These are phyloP conservation scores for Leptopilina clavipes DNA, from an alignment of 1,140 invertebrate genomes.

Conservation along the genomic window DNA sequence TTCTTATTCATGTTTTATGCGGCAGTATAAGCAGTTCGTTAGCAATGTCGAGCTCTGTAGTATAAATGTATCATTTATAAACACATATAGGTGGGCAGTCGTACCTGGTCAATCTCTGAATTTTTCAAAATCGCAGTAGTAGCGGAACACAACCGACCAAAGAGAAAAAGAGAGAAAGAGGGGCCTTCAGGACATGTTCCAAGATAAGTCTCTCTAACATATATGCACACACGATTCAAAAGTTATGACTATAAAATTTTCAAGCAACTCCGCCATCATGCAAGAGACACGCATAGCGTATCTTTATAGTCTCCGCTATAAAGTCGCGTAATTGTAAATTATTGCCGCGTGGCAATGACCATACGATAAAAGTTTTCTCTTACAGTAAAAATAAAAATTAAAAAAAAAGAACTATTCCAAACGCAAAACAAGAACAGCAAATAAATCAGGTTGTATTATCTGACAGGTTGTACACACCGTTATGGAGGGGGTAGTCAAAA, in stretches of 20 bases:
- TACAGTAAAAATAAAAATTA: constrained; percentile 48
- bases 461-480: constrained; percentile 43
- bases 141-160: constrained; percentile 37
- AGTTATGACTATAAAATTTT: constrained; percentile 64
- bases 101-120: constrained; percentile 57
- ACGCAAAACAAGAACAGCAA: constrained; percentile 53
- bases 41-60: neutral
- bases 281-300: constrained; percentile 66
- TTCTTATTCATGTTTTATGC: constrained; percentile 1
- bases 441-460: constrained; percentile 66
- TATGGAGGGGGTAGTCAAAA: constrained; percentile 4
- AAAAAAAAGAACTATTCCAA: constrained; percentile 52
- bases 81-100: constrained; percentile 36
- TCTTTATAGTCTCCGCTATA: constrained; percentile 67
- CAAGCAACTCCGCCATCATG: constrained; percentile 61
- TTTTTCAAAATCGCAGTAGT: constrained; percentile 55
- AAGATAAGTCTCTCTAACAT: constrained; percentile 48
- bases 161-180: neutral
- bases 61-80: constrained; percentile 19
- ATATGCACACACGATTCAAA: constrained; percentile 35
- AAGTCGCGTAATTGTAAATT: constrained; percentile 71
- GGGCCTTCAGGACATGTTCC: constrained; percentile 34
- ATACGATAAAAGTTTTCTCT: constrained; percentile 55
- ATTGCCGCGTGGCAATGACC: constrained; percentile 60
- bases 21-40: constrained; percentile 32